phyloP scores from a whole-genome alignment of 1,140 invertebrate species.

The Bemisia tabaci region DNA sequence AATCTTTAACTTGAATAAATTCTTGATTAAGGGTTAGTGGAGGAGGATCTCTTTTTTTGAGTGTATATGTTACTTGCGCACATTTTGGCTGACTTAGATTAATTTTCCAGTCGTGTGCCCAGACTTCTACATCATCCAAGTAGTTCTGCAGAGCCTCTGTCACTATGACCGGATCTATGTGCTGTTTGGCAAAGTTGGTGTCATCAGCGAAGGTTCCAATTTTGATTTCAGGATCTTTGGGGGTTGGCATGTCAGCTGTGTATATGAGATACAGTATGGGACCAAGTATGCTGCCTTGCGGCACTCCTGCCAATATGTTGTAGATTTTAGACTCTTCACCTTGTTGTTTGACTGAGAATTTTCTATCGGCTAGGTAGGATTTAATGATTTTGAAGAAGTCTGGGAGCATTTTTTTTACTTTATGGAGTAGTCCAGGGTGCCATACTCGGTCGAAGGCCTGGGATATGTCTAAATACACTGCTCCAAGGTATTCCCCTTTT shows the following conservation, averaged over 20 bases:
- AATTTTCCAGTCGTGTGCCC: slow-evolving; percentile 20
- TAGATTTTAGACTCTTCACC: not conserved
- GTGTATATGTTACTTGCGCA: slow-evolving; percentile 23
- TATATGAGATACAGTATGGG: not conserved
- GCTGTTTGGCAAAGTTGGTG: slow-evolving; percentile 2
- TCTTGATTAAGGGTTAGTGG: too few species aligned
- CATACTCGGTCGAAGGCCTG: slow-evolving; percentile 29
- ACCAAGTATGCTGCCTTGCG: not conserved
- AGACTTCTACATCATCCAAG: slow-evolving; percentile 13
- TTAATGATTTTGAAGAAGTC: not conserved
- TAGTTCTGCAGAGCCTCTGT: slow-evolving; percentile 18
- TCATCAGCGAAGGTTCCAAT: slow-evolving; percentile 1
- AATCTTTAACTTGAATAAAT: too few species aligned
- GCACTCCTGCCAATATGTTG: slow-evolving; percentile 1
- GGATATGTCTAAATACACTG: slow-evolving; percentile 26
- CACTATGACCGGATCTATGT: slow-evolving; percentile 8
- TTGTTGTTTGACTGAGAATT: not conserved
- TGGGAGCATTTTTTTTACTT: slow-evolving; percentile 15
- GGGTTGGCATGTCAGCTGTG: not conserved
- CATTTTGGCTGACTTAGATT: slow-evolving; percentile 23
- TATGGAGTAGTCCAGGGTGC: slow-evolving; percentile 24
- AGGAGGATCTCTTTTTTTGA: slow-evolving; percentile 17
- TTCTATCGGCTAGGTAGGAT: slow-evolving; percentile 4
- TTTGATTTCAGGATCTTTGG: not conserved
- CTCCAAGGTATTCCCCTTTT: slow-evolving; percentile 19